Percentiles rank a stretch among this genome's conserved stretches.
These are phyloP conservation scores for Xenops minutus DNA, from an alignment of 2,797 vertebrate species.

Conservation along the genomic window DNA sequence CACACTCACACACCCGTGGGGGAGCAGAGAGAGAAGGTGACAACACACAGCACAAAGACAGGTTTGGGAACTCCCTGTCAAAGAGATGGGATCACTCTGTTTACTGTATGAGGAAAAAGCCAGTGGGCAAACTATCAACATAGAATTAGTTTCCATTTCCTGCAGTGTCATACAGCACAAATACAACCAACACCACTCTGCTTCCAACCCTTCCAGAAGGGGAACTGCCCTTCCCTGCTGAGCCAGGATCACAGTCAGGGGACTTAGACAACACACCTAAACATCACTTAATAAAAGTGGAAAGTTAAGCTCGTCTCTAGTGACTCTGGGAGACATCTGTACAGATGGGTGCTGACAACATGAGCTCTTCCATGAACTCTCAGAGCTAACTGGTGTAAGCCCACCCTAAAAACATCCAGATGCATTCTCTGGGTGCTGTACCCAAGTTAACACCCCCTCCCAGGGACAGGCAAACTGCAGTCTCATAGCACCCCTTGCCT, in stretches of 20 bases:
- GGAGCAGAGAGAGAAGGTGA: not conserved
- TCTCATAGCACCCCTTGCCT: not conserved
- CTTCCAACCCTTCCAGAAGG: not conserved
- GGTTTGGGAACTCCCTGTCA: not conserved
- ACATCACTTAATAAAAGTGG: not conserved
- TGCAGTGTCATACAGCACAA: not conserved
- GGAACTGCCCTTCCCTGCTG: not conserved
- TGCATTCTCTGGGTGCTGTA: not conserved
- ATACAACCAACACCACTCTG: accelerated
- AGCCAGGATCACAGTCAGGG: not conserved
- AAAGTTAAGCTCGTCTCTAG: not conserved
- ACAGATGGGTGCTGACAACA: not conserved
- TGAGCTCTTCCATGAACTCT: not conserved
- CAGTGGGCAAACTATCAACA: not conserved
- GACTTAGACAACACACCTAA: not conserved
- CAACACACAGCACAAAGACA: not conserved
- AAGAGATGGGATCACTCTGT: not conserved
- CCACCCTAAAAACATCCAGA: not conserved
- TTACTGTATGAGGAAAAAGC: not conserved
- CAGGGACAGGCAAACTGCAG: not conserved
- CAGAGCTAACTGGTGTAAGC: not conserved
- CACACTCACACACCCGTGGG: not conserved
- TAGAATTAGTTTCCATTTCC: not conserved
- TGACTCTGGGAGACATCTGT: not conserved
- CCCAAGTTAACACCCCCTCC: not conserved